Percentiles rank a stretch among this genome's conserved stretches.
Evolutionary conservation across 2,113 vertebrate species (phyloP).

Genomic region (Anarhynchus alexandrinus): DNA sequence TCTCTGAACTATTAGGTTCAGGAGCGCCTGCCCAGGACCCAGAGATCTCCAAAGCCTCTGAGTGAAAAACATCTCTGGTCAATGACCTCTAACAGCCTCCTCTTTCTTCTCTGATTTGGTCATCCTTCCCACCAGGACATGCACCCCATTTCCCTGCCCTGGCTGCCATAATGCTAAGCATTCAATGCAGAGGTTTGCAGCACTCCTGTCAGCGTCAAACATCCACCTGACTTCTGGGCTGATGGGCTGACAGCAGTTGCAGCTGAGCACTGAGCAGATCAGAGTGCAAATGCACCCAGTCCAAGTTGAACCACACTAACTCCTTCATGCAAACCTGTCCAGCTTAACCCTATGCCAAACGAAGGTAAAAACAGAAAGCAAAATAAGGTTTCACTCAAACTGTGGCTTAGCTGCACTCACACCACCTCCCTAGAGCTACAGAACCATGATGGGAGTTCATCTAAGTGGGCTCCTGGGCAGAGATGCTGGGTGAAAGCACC

Average conservation of each 20-base stretch:
- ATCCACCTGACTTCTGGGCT: not conserved
- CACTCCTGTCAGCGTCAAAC: not conserved
- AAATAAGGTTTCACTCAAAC: not conserved
- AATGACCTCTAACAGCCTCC: not conserved
- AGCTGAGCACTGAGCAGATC: not conserved
- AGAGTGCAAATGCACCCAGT: not conserved
- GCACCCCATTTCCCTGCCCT: not conserved
- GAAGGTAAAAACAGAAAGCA: not conserved
- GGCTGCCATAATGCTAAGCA: fast-evolving
- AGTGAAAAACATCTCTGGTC: not conserved
- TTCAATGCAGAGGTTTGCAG: not conserved
- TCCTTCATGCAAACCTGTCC: not conserved
- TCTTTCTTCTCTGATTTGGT: not conserved
- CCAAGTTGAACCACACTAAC: not conserved
- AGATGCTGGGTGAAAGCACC: not conserved
- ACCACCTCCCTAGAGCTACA: not conserved
- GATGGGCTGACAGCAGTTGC: not conserved
- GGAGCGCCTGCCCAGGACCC: not conserved
- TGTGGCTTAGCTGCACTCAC: not conserved
- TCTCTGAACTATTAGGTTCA: not conserved
- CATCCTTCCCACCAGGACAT: not conserved
- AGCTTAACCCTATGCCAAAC: not conserved
- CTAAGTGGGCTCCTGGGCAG: not conserved
- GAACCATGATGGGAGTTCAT: not conserved
- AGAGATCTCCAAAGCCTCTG: not conserved